Evolutionary conservation across 2,797 vertebrate species (phyloP).

Genomic region (Allenopithecus nigroviridis): DNA sequence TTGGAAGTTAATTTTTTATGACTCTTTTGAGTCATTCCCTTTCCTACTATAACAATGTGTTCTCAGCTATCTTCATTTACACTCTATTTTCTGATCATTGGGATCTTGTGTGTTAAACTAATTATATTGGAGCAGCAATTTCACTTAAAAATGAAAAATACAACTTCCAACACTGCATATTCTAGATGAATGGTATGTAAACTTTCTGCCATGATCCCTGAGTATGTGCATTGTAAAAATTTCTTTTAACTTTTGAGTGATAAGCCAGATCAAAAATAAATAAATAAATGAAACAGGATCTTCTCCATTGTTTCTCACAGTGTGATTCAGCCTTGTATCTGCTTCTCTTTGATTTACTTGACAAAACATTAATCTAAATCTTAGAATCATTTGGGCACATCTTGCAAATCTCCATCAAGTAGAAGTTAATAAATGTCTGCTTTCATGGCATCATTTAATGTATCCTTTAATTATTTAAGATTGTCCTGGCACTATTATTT

Average conservation of each 20-base stretch:
- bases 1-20: constrained; percentile 48
- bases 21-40: constrained; percentile 52
- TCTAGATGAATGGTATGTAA: constrained; percentile 23
- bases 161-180: neutral
- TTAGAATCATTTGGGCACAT: neutral
- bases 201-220: neutral
- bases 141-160: constrained; percentile 48
- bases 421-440: neutral
- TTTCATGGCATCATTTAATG: neutral
- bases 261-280: neutral
- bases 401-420: constrained; percentile 13
- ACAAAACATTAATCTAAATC: constrained; percentile 21
- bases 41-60: neutral
- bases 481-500: constrained; percentile 21
- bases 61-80: constrained; percentile 47
- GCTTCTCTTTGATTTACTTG: constrained; percentile 18
- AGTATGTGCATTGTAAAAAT: neutral
- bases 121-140: neutral
- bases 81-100: constrained; percentile 49
- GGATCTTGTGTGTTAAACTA: constrained; percentile 10
- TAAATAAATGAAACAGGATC: neutral
- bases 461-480: constrained; percentile 32
- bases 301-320: constrained; percentile 1
- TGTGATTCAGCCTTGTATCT: neutral
- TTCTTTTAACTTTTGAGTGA: constrained; percentile 31